phyloP scores from a whole-genome alignment of 2,888 invertebrate species.

The Caprella mutica region DNA sequence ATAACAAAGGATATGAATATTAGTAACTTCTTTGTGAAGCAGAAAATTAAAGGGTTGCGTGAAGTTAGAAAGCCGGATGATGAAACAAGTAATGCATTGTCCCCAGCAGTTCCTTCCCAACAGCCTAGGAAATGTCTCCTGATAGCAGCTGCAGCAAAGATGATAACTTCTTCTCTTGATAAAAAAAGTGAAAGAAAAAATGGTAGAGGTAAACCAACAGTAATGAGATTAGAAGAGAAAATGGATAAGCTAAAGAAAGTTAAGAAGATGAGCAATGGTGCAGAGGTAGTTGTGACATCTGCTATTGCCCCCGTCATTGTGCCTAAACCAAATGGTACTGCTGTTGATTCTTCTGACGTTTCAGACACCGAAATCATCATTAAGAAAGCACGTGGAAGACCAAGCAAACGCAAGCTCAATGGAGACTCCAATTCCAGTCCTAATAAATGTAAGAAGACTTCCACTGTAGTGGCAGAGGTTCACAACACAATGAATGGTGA shows the following conservation, averaged over 20 bases:
- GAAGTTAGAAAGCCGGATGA: conserved; percentile 29
- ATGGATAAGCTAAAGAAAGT: too few relatives aligned
- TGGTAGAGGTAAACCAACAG: too few relatives aligned
- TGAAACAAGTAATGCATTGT: conserved; percentile 2
- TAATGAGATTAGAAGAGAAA: too few relatives aligned
- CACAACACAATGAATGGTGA: conserved; percentile 34
- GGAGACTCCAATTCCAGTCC: neutral
- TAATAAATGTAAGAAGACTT: conserved; percentile 27
- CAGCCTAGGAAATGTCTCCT: conserved; percentile 10
- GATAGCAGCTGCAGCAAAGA: conserved; percentile 8
- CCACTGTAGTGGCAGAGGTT: conserved; percentile 30
- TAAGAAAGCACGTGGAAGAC: conserved; percentile 11
- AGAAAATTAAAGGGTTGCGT: conserved; percentile 27
- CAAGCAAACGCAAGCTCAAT: conserved; percentile 18
- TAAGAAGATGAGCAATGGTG: too few relatives aligned
- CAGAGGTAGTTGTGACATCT: too few relatives aligned
- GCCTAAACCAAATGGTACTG: too few relatives aligned
- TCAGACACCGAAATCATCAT: neutral
- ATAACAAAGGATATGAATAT: neutral
- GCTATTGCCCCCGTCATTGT: too few relatives aligned
- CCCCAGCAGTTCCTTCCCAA: neutral
- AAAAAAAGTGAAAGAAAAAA: neutral
- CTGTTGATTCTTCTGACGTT: neutral
- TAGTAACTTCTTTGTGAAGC: conserved; percentile 8
- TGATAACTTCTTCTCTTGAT: neutral